These are phyloP conservation scores for Nerophis ophidion DNA, from an alignment of 2,113 vertebrate genomes.

Conservation along the genomic window DNA sequence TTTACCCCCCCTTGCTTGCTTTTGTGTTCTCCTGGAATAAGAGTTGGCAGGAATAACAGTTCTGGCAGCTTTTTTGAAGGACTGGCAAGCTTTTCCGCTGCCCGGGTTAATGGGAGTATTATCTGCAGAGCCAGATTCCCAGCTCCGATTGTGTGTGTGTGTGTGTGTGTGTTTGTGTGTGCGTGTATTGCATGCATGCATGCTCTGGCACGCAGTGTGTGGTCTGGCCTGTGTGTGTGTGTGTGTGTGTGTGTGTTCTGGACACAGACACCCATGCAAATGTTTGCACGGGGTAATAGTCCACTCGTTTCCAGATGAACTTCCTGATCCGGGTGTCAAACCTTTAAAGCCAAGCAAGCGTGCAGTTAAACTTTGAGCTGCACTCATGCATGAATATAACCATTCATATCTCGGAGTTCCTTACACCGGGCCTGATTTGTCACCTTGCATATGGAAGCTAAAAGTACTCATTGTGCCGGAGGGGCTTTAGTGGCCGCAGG, in stretches of 20 bases:
- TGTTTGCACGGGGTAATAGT: conserved; percentile 14
- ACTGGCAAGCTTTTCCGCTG: conserved; percentile 64
- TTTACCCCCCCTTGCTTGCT: conserved; percentile 34
- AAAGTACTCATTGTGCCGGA: conserved; percentile 57
- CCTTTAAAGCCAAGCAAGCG: neutral
- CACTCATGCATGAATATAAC: neutral
- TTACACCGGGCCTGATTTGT: conserved; percentile 25
- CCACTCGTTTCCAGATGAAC: neutral
- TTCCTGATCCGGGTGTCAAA: neutral
- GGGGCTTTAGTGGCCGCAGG: conserved; percentile 44
- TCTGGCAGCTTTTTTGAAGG: conserved; percentile 71
- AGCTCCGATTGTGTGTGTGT: conserved; percentile 33
- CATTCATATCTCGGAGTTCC: neutral
- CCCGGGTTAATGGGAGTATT: conserved; percentile 72
- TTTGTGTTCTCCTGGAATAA: conserved; percentile 62
- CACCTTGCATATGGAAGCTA: conserved; percentile 33
- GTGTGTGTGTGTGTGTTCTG: conserved; percentile 14
- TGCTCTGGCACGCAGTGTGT: conserved; percentile 59
- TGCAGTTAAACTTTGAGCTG: neutral
- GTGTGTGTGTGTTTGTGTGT: no score
- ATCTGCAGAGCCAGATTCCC: conserved; percentile 70
- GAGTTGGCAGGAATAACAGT: conserved; percentile 59
- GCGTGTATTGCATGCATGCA: conserved; percentile 10
- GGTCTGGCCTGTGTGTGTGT: conserved; percentile 62
- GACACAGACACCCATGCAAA: conserved; percentile 40